phyloP scores from a whole-genome alignment of 2,797 vertebrate genomes.

The Molossus alvarezi region DNA sequence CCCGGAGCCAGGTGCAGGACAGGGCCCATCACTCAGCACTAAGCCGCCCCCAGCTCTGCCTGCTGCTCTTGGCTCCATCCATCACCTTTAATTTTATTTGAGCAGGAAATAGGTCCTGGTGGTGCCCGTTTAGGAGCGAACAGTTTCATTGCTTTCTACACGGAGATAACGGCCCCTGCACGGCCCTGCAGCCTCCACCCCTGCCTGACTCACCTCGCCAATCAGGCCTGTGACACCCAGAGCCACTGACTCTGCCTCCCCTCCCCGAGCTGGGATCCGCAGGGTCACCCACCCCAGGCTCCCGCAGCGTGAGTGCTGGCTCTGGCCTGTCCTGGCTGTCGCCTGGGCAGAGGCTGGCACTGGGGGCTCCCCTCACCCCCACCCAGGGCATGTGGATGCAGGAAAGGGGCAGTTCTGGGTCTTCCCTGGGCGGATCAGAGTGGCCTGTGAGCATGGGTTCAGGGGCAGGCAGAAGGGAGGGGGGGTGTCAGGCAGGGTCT shows the following conservation, averaged over 20 bases:
- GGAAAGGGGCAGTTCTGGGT: background rate
- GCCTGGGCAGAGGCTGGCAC: background rate
- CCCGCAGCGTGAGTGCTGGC: slow-evolving; percentile 39
- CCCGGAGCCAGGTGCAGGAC: slow-evolving; percentile 71
- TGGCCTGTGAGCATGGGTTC: background rate
- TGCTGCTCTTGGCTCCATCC: slow-evolving; percentile 67
- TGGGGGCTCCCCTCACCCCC: background rate
- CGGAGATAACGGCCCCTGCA: slow-evolving; percentile 82
- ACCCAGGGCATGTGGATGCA: background rate
- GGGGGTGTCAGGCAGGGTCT: background rate
- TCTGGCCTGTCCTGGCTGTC: background rate
- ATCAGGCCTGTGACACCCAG: slow-evolving; percentile 80
- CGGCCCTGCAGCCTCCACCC: slow-evolving; percentile 73
- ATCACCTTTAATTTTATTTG: slow-evolving; percentile 85
- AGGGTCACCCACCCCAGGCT: slow-evolving; percentile 49
- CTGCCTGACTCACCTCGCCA: background rate
- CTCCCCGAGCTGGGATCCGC: slow-evolving; percentile 69
- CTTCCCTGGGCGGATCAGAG: background rate
- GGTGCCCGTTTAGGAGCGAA: slow-evolving; percentile 83
- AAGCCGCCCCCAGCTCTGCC: slow-evolving; percentile 78
- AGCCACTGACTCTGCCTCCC: slow-evolving; percentile 53
- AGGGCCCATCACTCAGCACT: slow-evolving; percentile 81
- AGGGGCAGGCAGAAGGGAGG: background rate
- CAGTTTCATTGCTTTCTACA: slow-evolving; percentile 82
- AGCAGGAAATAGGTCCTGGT: slow-evolving; percentile 84